Base-by-base conservation (phyloP, 1,140 invertebrate species). In the Zaprionus camerounensis region DNA sequence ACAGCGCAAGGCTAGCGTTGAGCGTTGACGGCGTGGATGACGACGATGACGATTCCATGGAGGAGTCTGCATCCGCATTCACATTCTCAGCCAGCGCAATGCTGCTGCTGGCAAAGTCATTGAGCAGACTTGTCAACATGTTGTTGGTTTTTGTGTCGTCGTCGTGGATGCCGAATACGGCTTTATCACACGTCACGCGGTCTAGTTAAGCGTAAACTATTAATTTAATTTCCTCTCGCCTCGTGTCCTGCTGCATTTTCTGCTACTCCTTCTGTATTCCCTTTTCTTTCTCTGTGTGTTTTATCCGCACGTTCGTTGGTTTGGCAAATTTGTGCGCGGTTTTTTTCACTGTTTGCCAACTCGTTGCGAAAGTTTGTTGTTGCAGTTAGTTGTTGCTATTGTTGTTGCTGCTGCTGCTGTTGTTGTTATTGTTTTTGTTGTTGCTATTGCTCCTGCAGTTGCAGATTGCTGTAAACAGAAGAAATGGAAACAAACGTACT, bases 161-260 rank as follows among this genome's bases (percentile, higher is more conserved):
- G 38, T 41, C n/a, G 70, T 17, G 24, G 20, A 67, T 28, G 61
- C 61, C 17, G 62, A 61, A 63, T 63, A 9, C 31, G 31, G 7
- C 65, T 24, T 59, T 38, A 66, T 51, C 67, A 34, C 55, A 78
- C 34, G 28, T 38, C 63, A 59, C 46, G 46, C 46, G 12, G 17
- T 24, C 63, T 69, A 70, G 83, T 86, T 80, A 83, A 87, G 72
- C 73, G 70, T 67, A 74, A 72, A 80, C 66, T 71, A 80, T 86
- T 86, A 77, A 87, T 88, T 80, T 71, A 67, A 83, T 87, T 88
- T 65, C 68, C 51, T 71, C 24, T 63, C 49, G 64, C 44, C 59
- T 67, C 66, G 77, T 63, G 80, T 81, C 67, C 44, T 67, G 26
- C 44, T 72, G 58, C 82, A 81, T 71, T 62, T 73, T 67, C 17